phyloP scores from a whole-genome alignment of 2,888 invertebrate species.

The Heteromurus nitidus region DNA sequence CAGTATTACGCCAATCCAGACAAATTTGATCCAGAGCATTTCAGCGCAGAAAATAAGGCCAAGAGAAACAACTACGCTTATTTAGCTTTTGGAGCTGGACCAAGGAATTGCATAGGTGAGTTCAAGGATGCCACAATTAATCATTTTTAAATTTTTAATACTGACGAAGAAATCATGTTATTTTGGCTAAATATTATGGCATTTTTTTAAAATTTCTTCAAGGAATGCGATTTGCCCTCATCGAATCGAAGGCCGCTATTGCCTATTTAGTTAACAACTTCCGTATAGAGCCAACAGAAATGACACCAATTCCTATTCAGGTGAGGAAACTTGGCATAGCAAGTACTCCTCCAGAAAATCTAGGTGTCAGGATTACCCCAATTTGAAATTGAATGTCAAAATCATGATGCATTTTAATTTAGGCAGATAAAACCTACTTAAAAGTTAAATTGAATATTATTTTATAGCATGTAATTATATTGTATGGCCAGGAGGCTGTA shows the following conservation, averaged over 20 bases:
- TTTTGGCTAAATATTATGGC: background rate
- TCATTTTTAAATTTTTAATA: background rate
- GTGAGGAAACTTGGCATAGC: background rate
- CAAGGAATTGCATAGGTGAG: slow-evolving; percentile 62
- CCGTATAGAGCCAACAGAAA: slow-evolving; percentile 12
- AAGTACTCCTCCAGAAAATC: background rate
- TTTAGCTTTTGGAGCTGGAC: slow-evolving; percentile 65
- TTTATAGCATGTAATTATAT: too few species aligned
- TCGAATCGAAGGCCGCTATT: slow-evolving; percentile 38
- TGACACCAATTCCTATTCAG: slow-evolving; percentile 20
- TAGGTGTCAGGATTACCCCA: slow-evolving; percentile 26
- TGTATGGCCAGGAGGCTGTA: too few species aligned
- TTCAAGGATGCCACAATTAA: background rate
- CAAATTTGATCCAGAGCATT: slow-evolving; percentile 64
- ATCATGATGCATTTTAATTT: too few species aligned
- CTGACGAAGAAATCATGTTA: background rate
- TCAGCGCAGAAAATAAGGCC: slow-evolving; percentile 50
- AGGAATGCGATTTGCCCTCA: slow-evolving; percentile 43
- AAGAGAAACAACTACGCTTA: slow-evolving; percentile 50
- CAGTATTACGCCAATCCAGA: slow-evolving; percentile 62
- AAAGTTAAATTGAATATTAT: too few species aligned
- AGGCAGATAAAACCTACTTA: too few species aligned
- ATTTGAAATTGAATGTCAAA: too few species aligned
- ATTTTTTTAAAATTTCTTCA: background rate
- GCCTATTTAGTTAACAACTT: slow-evolving; percentile 39